phyloP scores from a whole-genome alignment of 2,113 vertebrate species.

The Strix uralensis region DNA sequence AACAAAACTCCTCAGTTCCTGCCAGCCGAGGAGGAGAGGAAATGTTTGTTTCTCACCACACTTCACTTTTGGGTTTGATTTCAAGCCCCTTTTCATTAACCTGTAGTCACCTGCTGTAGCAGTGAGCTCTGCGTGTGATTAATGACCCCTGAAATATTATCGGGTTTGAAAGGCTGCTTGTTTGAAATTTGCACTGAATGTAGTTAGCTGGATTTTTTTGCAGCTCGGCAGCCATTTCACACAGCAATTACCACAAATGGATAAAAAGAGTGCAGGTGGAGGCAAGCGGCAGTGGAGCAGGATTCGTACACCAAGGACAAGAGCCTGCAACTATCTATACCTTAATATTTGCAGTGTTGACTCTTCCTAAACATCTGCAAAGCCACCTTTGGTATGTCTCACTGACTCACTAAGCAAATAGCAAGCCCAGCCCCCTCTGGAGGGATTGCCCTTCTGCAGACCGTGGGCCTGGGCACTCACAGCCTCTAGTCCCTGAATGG shows the following conservation, averaged over 20 bases:
- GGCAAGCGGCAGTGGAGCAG: not conserved
- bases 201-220: not conserved
- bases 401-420: not conserved
- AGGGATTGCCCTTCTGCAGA: not conserved
- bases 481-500: not conserved
- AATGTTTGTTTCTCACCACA: not conserved
- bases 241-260: constrained; percentile 14
- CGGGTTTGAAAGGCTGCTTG: constrained; percentile 44
- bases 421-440: not conserved
- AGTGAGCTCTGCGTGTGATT: constrained; percentile 57
- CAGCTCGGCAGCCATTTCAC: constrained; percentile 40
- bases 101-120: constrained; percentile 13
- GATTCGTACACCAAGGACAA: not conserved
- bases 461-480: not conserved
- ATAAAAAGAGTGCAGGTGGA: constrained; percentile 22
- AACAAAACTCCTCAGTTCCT: not conserved
- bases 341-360: not conserved
- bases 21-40: not conserved
- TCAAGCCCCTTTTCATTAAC: constrained; percentile 62
- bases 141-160: constrained; percentile 64
- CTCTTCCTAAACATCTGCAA: not conserved
- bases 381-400: not conserved
- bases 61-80: not conserved
- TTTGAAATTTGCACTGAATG: constrained; percentile 52
- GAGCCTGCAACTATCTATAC: not conserved